Base-by-base conservation (phyloP, 2,888 invertebrate genomes). In the Pantelozetes paolii region DNA sequence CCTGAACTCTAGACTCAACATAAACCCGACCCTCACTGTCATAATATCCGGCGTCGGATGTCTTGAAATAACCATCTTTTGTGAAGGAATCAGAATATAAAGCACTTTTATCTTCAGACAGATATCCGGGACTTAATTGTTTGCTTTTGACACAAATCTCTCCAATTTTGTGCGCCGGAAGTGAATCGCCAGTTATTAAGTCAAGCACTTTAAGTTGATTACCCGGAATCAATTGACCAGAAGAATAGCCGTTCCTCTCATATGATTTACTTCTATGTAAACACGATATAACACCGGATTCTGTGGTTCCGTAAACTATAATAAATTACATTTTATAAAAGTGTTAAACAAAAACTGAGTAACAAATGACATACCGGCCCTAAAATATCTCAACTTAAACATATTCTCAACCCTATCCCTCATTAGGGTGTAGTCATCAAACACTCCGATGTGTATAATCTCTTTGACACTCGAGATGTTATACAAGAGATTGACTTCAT, bases 401-500 rank as follows among this genome's bases (percentile, higher is more conserved):
- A 67, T 67, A 67, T 23, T 40, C 23, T 67, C 67, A 5, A 67
- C 67, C 18, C 67, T 67, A 15, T 36, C 40, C 15, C 67, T 36
- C 3, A 67, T 40, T 5, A 20, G 28, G 18, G 36, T 67, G 32
- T 67, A 40, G 40, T 67, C 67, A 11, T 67, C 67, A 40, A 67
- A 67, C 3, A 67, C 32, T 8, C 67, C 67, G 23, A 67, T 36
- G 20, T 67, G 20, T 67, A 67, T 40, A 18, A 67, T 67, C 26
- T 67, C 67, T 42, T 67, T 67, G n/a, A 67, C 42, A 67, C 67
- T 67, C 23, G 40, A 40, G 6, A 67, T 32, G n/a, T 67, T 20
- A 42, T n/a, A 67, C 40, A 40, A n/a, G 2, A 67, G 42, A 67
- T 67, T 67, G n/a, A 67, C 67, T 40, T 67, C 67, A 67, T 67